phyloP scores from a whole-genome alignment of 2,888 invertebrate species.

The Xanthia icteritia region DNA sequence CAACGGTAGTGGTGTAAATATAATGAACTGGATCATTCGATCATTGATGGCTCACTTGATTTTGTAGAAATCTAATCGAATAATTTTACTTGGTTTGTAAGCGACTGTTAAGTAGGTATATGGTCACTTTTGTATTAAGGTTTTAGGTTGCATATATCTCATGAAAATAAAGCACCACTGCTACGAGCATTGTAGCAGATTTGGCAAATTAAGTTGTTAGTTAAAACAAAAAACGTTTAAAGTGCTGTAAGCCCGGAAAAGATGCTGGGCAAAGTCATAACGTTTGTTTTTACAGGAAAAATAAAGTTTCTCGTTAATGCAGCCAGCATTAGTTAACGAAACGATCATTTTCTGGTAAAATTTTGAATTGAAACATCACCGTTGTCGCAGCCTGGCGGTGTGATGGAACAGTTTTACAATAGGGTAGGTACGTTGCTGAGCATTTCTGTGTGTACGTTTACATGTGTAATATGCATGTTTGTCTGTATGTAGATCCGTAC shows the following conservation, averaged over 20 bases:
- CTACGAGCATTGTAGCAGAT: neutral
- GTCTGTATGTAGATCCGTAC: conserved; percentile 19
- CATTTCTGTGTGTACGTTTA: conserved; percentile 7
- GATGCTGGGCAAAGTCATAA: neutral
- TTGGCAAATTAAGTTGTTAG: neutral
- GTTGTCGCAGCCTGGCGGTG: conserved; percentile 23
- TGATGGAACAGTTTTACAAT: conserved; percentile 70
- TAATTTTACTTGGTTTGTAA: neutral
- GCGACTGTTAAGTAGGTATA: neutral
- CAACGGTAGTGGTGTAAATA: neutral
- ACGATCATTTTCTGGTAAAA: conserved; percentile 9
- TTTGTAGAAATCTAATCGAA: neutral
- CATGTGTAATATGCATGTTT: conserved; percentile 17
- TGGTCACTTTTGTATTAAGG: neutral
- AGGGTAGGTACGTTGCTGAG: conserved; percentile 39
- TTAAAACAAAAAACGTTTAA: neutral
- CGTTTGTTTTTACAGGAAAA: neutral
- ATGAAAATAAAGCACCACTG: neutral
- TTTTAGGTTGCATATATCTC: neutral
- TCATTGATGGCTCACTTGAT: neutral
- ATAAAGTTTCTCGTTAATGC: too few relatives aligned
- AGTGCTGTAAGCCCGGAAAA: neutral
- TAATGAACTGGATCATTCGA: neutral
- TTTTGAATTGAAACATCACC: conserved; percentile 28
- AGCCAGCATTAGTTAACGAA: neutral